phyloP scores from a whole-genome alignment of 1,140 invertebrate species.

The Chelonus insularis region DNA sequence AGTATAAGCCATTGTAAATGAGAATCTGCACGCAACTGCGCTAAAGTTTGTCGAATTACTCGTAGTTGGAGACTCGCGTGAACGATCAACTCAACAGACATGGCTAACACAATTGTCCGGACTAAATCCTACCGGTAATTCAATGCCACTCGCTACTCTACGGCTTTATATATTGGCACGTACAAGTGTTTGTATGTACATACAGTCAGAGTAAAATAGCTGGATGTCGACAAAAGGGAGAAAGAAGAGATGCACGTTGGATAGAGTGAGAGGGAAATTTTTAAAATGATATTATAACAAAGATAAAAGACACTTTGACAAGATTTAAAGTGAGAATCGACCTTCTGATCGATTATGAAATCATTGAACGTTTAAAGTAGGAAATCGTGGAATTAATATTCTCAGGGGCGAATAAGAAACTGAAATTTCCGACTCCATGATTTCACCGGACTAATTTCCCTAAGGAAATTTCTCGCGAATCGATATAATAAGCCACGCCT shows the following conservation, averaged over 20 bases:
- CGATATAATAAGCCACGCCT: conserved; percentile 35
- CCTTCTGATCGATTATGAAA: conserved; percentile 1
- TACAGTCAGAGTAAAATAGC: not conserved
- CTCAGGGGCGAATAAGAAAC: conserved; percentile 18
- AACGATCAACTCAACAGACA: conserved; percentile 33
- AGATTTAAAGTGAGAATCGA: not conserved
- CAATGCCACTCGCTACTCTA: conserved; percentile 30
- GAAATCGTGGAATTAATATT: conserved; percentile 28
- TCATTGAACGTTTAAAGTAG: conserved; percentile 23
- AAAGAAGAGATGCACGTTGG: too few species aligned
- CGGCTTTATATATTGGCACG: conserved; percentile 22
- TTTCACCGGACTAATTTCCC: conserved; percentile 40
- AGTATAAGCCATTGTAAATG: not conserved
- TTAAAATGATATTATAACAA: too few species aligned
- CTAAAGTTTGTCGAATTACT: conserved; percentile 22
- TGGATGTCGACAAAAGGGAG: too few species aligned
- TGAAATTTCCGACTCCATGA: conserved; percentile 22
- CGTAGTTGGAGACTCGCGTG: conserved; percentile 24
- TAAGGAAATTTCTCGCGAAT: conserved; percentile 43
- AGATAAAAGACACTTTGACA: not conserved
- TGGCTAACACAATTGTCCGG: conserved; percentile 31
- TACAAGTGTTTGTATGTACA: conserved; percentile 16
- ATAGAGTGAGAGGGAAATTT: too few species aligned
- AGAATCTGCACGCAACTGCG: not conserved
- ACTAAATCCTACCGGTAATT: conserved; percentile 34